Evolutionary conservation across 2,888 invertebrate genomes (phyloP).

Genomic region (Odontocerum albicorne): DNA sequence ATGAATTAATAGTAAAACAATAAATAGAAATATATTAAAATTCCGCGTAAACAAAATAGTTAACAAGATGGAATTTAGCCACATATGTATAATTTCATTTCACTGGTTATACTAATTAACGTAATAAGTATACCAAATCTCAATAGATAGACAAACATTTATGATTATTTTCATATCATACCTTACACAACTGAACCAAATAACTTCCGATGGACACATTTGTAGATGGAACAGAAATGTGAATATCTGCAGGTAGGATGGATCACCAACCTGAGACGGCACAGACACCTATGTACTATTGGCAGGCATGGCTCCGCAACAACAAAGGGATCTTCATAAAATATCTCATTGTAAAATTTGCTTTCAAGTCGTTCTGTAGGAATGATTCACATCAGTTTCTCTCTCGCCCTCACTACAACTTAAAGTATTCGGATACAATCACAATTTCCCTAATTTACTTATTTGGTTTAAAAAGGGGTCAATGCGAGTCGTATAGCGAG

Average conservation of each 20-base stretch:
- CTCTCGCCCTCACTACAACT: slow-evolving; percentile 13
- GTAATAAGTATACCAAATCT: neutral
- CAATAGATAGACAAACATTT: slow-evolving; percentile 9
- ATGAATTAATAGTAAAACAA: too few relatives aligned
- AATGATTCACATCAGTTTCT: slow-evolving; percentile 31
- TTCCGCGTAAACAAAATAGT: neutral
- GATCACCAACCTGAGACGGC: slow-evolving; percentile 27
- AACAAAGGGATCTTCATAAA: slow-evolving; percentile 4
- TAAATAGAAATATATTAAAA: neutral
- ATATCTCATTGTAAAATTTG: neutral
- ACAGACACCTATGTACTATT: slow-evolving; percentile 4
- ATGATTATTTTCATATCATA: slow-evolving; percentile 16
- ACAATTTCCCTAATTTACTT: slow-evolving; percentile 29
- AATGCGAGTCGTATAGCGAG: slow-evolving; percentile 26
- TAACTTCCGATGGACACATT: slow-evolving; percentile 1
- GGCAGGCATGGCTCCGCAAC: slow-evolving; percentile 6
- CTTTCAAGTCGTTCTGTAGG: slow-evolving; percentile 20
- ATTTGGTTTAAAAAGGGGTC: slow-evolving; percentile 33
- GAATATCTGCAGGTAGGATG: slow-evolving; percentile 27
- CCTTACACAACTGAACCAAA: neutral
- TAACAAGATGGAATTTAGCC: neutral
- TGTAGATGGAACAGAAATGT: slow-evolving; percentile 1
- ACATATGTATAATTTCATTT: neutral
- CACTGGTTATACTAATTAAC: too few relatives aligned
- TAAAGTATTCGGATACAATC: slow-evolving; percentile 24